These are phyloP conservation scores for Heloderma charlesbogerti DNA, from an alignment of 2,113 vertebrate species.

Conservation along the genomic window DNA sequence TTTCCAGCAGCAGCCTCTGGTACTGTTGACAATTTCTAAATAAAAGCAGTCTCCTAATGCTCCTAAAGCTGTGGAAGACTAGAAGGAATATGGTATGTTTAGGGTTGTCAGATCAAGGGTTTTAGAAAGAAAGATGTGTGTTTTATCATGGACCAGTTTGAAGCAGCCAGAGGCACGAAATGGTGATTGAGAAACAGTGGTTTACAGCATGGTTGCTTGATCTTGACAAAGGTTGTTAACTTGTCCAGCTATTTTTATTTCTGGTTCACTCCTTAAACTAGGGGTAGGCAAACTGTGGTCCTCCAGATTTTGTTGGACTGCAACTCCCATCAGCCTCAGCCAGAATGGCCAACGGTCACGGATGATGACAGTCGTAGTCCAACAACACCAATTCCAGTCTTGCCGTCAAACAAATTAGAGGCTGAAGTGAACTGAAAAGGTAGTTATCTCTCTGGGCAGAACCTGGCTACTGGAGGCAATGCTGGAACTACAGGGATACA, in stretches of 20 bases:
- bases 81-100: neutral
- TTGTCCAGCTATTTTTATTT: too few species aligned
- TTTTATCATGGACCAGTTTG: neutral
- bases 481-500: too few species aligned
- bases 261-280: too few species aligned
- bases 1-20: neutral
- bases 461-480: too few species aligned
- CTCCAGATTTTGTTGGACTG: too few species aligned
- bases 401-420: neutral
- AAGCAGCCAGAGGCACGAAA: neutral
- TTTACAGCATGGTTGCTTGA: neutral
- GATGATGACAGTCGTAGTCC: neutral
- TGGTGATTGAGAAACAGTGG: neutral
- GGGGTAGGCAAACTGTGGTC: too few species aligned
- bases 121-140: neutral
- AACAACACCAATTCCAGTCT: neutral
- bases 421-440: neutral
- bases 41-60: neutral
- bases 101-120: neutral
- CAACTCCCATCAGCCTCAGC: neutral
- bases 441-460: neutral
- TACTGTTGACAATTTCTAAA: too few species aligned
- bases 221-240: neutral
- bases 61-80: neutral
- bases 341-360: neutral